These are phyloP conservation scores for Fistularia tabacaria DNA, from an alignment of 2,797 vertebrate species.

Conservation along the genomic window DNA sequence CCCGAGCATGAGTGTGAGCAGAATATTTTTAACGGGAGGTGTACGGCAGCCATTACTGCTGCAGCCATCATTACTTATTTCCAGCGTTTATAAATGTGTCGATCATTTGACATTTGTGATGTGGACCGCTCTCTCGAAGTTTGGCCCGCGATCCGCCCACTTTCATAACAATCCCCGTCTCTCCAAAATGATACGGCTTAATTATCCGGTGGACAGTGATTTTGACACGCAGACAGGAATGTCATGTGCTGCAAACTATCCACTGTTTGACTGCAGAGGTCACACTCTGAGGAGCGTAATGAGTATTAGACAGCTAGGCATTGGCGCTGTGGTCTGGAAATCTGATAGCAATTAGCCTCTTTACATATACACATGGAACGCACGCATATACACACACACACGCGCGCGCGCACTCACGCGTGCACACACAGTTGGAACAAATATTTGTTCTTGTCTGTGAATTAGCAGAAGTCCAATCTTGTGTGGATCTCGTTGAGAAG, in stretches of 20 bases:
- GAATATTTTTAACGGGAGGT: constrained; percentile 24
- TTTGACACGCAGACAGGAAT: constrained; percentile 52
- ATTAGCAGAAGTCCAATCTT: constrained; percentile 38
- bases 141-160: constrained; percentile 18
- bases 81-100: constrained; percentile 66
- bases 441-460: constrained; percentile 62
- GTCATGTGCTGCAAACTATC: constrained; percentile 56
- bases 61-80: constrained; percentile 58
- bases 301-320: constrained; percentile 59
- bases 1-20: constrained; percentile 5
- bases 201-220: constrained; percentile 48
- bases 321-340: constrained; percentile 61
- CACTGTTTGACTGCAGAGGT: constrained; percentile 67
- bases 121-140: constrained; percentile 41
- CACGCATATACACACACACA: constrained; percentile 16
- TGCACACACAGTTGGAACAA: constrained; percentile 31
- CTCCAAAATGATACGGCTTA: constrained; percentile 36
- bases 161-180: constrained; percentile 33
- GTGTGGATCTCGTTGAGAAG: constrained; percentile 26
- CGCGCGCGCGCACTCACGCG: constrained; percentile 10
- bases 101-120: constrained; percentile 63
- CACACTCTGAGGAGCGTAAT: constrained; percentile 59
- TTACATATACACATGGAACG: constrained; percentile 52
- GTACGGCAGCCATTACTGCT: constrained; percentile 61
- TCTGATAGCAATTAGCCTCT: constrained; percentile 74